Conservation (phyloP, 2,888 invertebrate species). For the Esperia sulphurella region DNA sequence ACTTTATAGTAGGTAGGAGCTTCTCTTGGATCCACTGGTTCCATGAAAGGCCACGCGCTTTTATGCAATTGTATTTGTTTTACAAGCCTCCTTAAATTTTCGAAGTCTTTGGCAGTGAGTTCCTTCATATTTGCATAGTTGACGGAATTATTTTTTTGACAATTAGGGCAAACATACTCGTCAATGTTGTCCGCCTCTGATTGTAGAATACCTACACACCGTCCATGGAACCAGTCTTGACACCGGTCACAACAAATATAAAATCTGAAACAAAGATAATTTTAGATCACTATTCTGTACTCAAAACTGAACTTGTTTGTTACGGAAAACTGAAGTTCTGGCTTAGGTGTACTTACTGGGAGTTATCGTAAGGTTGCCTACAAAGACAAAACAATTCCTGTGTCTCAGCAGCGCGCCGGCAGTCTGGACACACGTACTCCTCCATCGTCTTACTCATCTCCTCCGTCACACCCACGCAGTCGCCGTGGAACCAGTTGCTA, state of each 20-base stretch:
- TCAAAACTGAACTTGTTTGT: background rate
- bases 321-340: too few species aligned
- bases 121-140: slow-evolving; percentile 95
- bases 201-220: slow-evolving; percentile 96
- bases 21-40: slow-evolving; percentile 96
- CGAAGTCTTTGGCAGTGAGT: slow-evolving; percentile 88
- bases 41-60: slow-evolving; percentile 98
- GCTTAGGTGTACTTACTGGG: slow-evolving; percentile 84
- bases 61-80: slow-evolving; percentile 96
- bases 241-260: slow-evolving; percentile 99
- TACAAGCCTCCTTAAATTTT: slow-evolving; percentile 89
- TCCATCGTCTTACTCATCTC: slow-evolving; percentile 93
- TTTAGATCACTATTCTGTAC: too few species aligned
- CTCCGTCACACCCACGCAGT: slow-evolving; percentile 96
- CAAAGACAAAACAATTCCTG: slow-evolving; percentile 98
- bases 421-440: slow-evolving; percentile 93
- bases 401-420: slow-evolving; percentile 90
- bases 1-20: slow-evolving; percentile 98
- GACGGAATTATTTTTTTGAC: slow-evolving; percentile 92
- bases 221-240: slow-evolving; percentile 99
- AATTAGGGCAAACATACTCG: slow-evolving; percentile 97
- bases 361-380: slow-evolving; percentile 97
- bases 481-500: slow-evolving; percentile 99
- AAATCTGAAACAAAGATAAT: slow-evolving; percentile 83
- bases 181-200: slow-evolving; percentile 97